Conservation (phyloP, 2,113 vertebrate species). For the Atractosteus spatula region DNA sequence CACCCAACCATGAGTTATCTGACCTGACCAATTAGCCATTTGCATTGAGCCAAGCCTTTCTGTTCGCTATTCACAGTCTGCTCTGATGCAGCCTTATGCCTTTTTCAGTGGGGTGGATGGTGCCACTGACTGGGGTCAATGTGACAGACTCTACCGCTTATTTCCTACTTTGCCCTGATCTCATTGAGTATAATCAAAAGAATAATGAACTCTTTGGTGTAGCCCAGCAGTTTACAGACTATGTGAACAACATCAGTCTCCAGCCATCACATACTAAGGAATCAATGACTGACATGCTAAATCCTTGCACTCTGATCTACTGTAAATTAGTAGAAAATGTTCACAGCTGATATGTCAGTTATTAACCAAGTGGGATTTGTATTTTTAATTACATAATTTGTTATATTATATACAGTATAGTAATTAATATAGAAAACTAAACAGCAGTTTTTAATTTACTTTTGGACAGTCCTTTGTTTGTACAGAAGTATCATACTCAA, state of each 20-base stretch:
- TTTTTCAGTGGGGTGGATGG: conserved; percentile 1
- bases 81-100: conserved; percentile 3
- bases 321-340: no score
- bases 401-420: not conserved
- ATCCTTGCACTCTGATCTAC: no score
- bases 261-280: no score
- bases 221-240: conserved; percentile 9
- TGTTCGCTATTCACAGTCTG: conserved; percentile 24
- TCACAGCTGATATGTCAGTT: no score
- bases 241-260: not conserved
- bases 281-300: no score
- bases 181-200: not conserved
- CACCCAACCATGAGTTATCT: conserved; percentile 66
- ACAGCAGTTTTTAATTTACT: not conserved
- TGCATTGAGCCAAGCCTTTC: conserved; percentile 55
- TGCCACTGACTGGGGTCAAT: conserved; percentile 19
- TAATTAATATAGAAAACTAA: not conserved
- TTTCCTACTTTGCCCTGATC: not conserved
- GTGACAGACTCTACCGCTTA: not conserved
- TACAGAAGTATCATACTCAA: no score
- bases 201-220: not conserved
- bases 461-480: not conserved
- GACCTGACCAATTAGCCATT: conserved; percentile 76
- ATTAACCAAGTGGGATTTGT: no score
- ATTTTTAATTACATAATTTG: no score